These are phyloP conservation scores for Tenthredo notha DNA, from an alignment of 2,888 invertebrate species.

Conservation along the genomic window DNA sequence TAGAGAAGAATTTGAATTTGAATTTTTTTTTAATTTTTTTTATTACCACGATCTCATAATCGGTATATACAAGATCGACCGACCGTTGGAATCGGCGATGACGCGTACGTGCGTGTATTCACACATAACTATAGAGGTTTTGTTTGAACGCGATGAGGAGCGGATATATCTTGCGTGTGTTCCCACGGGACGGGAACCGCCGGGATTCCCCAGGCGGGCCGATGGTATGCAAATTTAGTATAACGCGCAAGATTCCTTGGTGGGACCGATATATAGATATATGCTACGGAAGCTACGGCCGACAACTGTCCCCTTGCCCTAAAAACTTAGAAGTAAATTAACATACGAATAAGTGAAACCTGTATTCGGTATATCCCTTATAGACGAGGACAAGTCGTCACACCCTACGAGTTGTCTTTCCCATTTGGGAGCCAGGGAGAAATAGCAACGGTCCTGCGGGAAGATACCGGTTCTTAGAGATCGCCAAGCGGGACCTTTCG, in stretches of 20 bases:
- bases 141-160: neutral
- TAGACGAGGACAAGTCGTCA: slow-evolving; percentile 57
- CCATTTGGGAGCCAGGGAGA: slow-evolving; percentile 57
- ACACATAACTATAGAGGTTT: neutral
- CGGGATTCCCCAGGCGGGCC: slow-evolving; percentile 66
- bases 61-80: neutral
- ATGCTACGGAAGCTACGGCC: slow-evolving; percentile 6
- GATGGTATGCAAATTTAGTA: slow-evolving; percentile 75
- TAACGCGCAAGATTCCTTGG: slow-evolving; percentile 54
- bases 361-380: slow-evolving; percentile 68
- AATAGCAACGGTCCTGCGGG: slow-evolving; percentile 74
- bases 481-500: slow-evolving; percentile 73
- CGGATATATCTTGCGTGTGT: slow-evolving; percentile 7
- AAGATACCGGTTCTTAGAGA: slow-evolving; percentile 76
- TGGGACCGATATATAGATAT: slow-evolving; percentile 56
- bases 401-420: slow-evolving; percentile 38
- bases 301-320: slow-evolving; percentile 35
- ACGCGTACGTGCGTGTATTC: neutral
- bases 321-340: slow-evolving; percentile 65
- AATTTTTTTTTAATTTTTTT: no score
- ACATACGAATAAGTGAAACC: slow-evolving; percentile 75
- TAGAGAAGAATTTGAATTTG: neutral
- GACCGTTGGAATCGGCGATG: slow-evolving; percentile 33
- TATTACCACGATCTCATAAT: neutral
- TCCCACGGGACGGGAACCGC: slow-evolving; percentile 45